These are phyloP conservation scores for Sepioteuthis lessoniana DNA, from an alignment of 2,888 invertebrate species.

Conservation along the genomic window DNA sequence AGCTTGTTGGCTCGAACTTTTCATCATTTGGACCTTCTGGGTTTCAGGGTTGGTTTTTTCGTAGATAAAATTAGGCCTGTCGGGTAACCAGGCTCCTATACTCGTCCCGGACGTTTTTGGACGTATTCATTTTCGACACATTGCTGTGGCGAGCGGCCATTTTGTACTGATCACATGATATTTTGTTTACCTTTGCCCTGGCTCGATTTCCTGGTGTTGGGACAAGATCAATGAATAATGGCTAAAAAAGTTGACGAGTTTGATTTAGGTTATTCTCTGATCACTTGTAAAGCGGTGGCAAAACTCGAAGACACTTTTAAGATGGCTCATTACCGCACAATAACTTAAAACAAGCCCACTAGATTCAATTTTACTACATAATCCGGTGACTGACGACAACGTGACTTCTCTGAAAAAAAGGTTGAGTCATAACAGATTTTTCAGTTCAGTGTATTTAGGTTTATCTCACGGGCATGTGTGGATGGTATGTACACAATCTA, in stretches of 20 bases:
- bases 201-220: not conserved
- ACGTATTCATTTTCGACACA: not conserved
- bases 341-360: not conserved
- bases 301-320: not conserved
- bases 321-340: not conserved
- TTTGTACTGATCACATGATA: constrained; percentile 34
- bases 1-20: constrained; percentile 15
- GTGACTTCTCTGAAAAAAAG: not conserved
- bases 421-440: not conserved
- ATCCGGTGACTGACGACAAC: not conserved
- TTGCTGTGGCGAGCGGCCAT: not conserved
- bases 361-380: not conserved
- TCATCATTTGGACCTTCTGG: not conserved
- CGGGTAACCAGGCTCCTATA: not conserved
- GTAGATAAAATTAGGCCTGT: not conserved
- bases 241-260: not conserved
- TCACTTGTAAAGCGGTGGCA: not conserved
- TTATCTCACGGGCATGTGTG: no score
- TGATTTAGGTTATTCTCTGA: not conserved
- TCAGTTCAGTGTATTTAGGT: no score
- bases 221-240: not conserved
- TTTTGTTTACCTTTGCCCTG: constrained; percentile 42
- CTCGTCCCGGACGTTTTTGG: not conserved
- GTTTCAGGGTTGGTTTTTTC: not conserved
- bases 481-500: no score